Evolutionary conservation across 2,113 vertebrate species (phyloP), one percentile per base, ranked within the genome.

Genomic region (Prunella himalayana): DNA sequence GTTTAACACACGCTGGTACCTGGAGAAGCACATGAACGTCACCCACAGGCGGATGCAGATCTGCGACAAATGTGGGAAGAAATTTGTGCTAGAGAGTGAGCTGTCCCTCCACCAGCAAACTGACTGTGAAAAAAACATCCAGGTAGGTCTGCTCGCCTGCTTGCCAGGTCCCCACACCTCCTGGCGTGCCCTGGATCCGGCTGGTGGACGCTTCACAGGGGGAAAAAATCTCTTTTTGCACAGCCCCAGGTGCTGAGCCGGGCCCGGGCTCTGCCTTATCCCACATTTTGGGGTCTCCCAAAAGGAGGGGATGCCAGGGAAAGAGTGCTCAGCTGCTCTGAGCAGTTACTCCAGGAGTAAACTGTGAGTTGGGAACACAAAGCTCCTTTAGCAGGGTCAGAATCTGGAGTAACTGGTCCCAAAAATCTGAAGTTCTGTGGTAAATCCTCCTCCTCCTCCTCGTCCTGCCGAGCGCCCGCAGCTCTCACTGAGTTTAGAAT

Each of bases 1-100:
- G 93, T 99, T 99, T 91, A 99, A 99, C 97, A 99, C 99, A 5
- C 99, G 99, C 98, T 99, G 99, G 99, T 99, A 99, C 98, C 98
- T 99, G 98, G 99, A 99, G 98, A 99, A 99, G 98, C 99, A 99
- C 98, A 99, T 99, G 99, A 99, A 99, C 94, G 99, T 99, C 92
- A 99, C 99, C 17, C 99, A 99, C 97, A 98, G 99, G 92, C 98
- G 99, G 82, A 99, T 99, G 99, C 99, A 99, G 98, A 99, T 99
- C 97, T 99, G 99, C 93, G 99, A 99, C 98, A 99, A 99, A 89
- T 99, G 99, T 60, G 99, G 99, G 88, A 99, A 99, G 98, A 99
- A 99, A 97, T 99, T 99, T 97, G 99, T 99, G 92, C 98, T 99
- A 96, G 99, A 99, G 98, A 99, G 99, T 83, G 99, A 99, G 98